Conservation (phyloP, 2,113 vertebrate species). For the Chaenocephalus aceratus region DNA sequence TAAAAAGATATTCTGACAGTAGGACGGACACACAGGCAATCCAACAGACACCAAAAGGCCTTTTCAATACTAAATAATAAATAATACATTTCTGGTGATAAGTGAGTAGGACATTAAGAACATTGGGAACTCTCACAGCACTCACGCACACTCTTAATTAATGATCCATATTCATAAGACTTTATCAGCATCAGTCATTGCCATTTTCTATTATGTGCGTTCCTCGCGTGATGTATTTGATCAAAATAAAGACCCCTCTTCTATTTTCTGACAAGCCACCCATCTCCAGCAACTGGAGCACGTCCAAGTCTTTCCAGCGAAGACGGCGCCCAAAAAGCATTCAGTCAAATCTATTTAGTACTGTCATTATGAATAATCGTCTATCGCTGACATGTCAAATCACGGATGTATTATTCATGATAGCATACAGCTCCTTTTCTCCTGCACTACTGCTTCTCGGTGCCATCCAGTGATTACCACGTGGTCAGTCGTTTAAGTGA, state of each 20-base stretch:
- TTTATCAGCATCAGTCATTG: conserved; percentile 52
- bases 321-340: conserved; percentile 34
- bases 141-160: conserved; percentile 42
- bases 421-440: conserved; percentile 19
- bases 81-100: conserved; percentile 21
- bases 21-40: background rate
- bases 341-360: conserved; percentile 44
- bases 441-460: conserved; percentile 20
- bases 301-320: conserved; percentile 34
- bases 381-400: conserved; percentile 43
- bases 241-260: conserved; percentile 40
- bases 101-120: conserved; percentile 34
- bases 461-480: conserved; percentile 57
- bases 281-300: conserved; percentile 29
- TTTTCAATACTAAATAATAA: background rate
- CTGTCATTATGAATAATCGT: conserved; percentile 50
- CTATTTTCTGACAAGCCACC: conserved; percentile 36
- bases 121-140: conserved; percentile 42
- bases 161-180: conserved; percentile 52
- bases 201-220: conserved; percentile 42
- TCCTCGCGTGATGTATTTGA: conserved; percentile 39
- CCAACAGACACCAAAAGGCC: background rate
- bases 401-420: conserved; percentile 32
- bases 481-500: conserved; percentile 60
- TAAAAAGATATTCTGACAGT: background rate